Conservation (phyloP, 2,113 vertebrate genomes). For the Amphiprion percula region DNA sequence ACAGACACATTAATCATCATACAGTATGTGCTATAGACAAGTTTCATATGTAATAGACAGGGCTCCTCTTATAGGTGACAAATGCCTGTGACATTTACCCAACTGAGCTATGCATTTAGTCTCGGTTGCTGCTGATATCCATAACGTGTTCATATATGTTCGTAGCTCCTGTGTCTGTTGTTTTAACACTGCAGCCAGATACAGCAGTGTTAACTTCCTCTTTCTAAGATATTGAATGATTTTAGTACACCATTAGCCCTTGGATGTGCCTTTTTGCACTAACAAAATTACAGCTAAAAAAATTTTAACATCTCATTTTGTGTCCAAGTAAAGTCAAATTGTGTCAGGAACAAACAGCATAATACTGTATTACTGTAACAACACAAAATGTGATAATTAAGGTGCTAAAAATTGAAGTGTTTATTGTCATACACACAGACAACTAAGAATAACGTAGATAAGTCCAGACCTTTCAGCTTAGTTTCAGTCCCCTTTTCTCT, state of each 20-base stretch:
- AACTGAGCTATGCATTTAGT: background rate
- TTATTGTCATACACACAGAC: background rate
- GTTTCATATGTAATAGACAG: background rate
- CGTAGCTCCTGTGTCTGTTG: background rate
- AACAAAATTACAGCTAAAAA: background rate
- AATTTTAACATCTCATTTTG: no score
- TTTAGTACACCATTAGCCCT: background rate
- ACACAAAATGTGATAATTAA: background rate
- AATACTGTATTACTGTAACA: background rate
- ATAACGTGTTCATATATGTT: background rate
- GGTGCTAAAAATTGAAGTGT: background rate
- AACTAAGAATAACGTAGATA: background rate
- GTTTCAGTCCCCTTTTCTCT: no score
- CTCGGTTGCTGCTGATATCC: background rate
- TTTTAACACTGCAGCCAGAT: conserved; percentile 1
- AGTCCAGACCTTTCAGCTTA: no score
- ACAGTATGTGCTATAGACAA: background rate
- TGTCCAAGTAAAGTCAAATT: no score
- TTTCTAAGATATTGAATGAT: background rate
- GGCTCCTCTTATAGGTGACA: conserved; percentile 3
- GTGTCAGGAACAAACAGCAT: no score
- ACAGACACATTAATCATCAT: background rate
- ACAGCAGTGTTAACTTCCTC: background rate
- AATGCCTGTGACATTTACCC: conserved; percentile 3
- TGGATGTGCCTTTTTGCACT: conserved; percentile 3